Evolutionary conservation across 2,888 invertebrate species (phyloP).

Genomic region (Cyrtodaria siliqua): DNA sequence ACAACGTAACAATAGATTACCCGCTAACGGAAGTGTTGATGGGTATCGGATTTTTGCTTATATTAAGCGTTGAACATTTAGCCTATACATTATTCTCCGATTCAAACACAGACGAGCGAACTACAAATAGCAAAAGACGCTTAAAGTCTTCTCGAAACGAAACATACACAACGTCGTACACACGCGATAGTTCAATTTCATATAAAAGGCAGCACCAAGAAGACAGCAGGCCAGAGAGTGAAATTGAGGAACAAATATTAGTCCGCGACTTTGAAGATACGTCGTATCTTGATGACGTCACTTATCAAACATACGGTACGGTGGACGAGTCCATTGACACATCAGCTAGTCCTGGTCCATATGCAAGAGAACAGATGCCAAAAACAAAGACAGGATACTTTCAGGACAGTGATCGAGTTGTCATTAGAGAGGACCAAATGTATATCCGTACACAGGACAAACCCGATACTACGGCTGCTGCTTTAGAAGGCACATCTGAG

Average conservation of each 20-base stretch:
- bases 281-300: slow-evolving; percentile 24
- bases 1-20: slow-evolving; percentile 45
- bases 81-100: slow-evolving; percentile 26
- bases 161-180: too few relatives aligned
- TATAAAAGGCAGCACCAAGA: neutral
- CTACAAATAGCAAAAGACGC: too few relatives aligned
- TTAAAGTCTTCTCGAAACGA: too few relatives aligned
- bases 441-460: too few relatives aligned
- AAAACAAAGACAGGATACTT: neutral
- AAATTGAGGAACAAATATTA: neutral
- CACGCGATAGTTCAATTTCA: neutral
- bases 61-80: slow-evolving; percentile 46
- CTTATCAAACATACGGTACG: slow-evolving; percentile 32
- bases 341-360: slow-evolving; percentile 7
- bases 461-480: neutral
- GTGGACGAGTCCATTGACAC: slow-evolving; percentile 31
- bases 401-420: neutral
- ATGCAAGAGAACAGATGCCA: neutral
- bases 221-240: neutral
- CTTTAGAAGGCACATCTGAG: neutral
- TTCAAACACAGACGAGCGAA: neutral
- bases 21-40: slow-evolving; percentile 55
- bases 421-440: neutral
- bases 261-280: slow-evolving; percentile 39
- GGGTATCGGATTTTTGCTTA: slow-evolving; percentile 54